A percentile compares a stretch with the other conserved stretches of the same genome.
Evolutionary conservation across 2,888 invertebrate genomes (phyloP).

Genomic region (Halocaridina rubra): DNA sequence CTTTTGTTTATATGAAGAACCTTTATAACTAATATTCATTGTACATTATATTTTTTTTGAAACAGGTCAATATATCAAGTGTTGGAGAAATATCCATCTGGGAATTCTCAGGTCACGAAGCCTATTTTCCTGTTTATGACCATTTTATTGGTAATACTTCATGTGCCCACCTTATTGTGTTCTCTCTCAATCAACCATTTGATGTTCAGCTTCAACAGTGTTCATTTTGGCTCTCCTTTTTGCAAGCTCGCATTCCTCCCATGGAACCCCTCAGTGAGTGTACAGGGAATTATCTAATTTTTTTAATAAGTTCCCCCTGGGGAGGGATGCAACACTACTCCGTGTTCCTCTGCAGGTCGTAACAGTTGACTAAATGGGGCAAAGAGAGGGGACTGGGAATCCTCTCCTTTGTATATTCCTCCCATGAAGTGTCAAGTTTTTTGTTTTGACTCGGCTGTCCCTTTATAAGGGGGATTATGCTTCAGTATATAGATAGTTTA

Average conservation of each 20-base stretch:
- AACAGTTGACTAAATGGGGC: too few relatives aligned
- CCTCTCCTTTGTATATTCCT: too few relatives aligned
- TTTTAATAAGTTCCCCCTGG: too few relatives aligned
- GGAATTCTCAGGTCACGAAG: slow-evolving; percentile 83
- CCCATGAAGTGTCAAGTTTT: too few relatives aligned
- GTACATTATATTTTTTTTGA: not conserved
- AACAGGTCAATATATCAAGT: slow-evolving; percentile 71
- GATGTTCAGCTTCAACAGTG: slow-evolving; percentile 77
- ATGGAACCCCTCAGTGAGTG: slow-evolving; percentile 74
- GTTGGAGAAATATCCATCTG: slow-evolving; percentile 77
- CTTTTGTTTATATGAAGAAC: too few relatives aligned
- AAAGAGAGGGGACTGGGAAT: too few relatives aligned
- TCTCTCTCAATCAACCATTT: slow-evolving; percentile 77
- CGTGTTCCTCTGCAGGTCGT: too few relatives aligned
- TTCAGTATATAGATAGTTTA: not conserved
- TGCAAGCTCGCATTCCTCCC: slow-evolving; percentile 76
- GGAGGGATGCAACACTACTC: too few relatives aligned
- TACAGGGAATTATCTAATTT: too few relatives aligned
- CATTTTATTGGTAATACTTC: slow-evolving; percentile 77
- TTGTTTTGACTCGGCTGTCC: too few relatives aligned
- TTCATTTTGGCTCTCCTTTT: slow-evolving; percentile 81
- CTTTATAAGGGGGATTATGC: too few relatives aligned
- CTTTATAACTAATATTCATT: too few relatives aligned
- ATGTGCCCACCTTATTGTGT: slow-evolving; percentile 76
- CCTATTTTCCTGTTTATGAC: slow-evolving; percentile 78